Percentiles rank a stretch among this genome's conserved stretches.
Evolutionary conservation across 35 echinoderm and acorn worm species (phyloP).

Genomic region (Eucidaris tribuloides): DNA sequence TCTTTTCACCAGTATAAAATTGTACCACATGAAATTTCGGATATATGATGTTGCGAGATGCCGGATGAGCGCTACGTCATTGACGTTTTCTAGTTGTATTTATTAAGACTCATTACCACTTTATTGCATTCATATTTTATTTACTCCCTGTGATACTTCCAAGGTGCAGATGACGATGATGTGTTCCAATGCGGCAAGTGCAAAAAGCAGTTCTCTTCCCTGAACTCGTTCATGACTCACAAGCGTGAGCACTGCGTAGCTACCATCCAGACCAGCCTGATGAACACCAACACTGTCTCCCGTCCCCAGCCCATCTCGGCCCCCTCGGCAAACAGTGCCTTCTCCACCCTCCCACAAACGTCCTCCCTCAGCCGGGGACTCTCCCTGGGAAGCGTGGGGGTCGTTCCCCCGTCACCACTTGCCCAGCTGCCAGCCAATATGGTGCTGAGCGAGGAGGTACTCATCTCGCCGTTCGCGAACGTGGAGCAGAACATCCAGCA

Average conservation of each 20-base stretch:
- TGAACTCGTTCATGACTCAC: slow-evolving; percentile 90
- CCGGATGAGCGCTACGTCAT: too few species aligned
- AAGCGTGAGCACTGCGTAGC: slow-evolving; percentile 81
- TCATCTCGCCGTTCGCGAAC: slow-evolving; percentile 79
- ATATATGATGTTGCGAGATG: too few species aligned
- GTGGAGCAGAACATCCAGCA: slow-evolving; percentile 87
- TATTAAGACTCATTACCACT: too few species aligned
- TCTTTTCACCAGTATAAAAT: too few species aligned
- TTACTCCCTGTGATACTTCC: too few species aligned
- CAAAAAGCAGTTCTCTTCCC: slow-evolving; percentile 94
- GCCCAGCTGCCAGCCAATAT: slow-evolving; percentile 70
- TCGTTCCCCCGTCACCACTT: slow-evolving; percentile 55
- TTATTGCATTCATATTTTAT: too few species aligned
- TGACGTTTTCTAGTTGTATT: too few species aligned
- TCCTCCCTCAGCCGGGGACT: slow-evolving; percentile 10
- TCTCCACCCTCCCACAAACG: slow-evolving; percentile 56
- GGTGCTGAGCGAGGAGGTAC: slow-evolving; percentile 89
- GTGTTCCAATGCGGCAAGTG: slow-evolving; percentile 97
- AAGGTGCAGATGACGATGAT: slow-evolving; percentile 83
- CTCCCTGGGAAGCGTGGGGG: slow-evolving; percentile 28
- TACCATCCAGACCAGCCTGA: neutral
- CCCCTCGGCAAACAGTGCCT: slow-evolving; percentile 61
- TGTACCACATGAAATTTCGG: too few species aligned
- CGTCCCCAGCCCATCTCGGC: slow-evolving; percentile 18
- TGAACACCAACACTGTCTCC: neutral